phyloP scores from a whole-genome alignment of 2,797 vertebrate species.

The Orestias chungarensis region DNA sequence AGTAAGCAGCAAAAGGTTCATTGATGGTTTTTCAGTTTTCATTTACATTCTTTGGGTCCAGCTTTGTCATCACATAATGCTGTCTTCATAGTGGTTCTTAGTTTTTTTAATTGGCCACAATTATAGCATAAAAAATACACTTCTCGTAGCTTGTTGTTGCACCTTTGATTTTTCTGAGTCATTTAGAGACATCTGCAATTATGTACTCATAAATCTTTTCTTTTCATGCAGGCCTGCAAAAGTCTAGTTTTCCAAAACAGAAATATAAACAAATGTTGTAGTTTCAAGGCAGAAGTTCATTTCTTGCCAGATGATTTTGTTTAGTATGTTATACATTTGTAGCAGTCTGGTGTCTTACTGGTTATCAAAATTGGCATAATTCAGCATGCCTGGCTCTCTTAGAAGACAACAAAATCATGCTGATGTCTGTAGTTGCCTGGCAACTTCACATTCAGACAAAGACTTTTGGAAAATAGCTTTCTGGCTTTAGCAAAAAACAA shows the following conservation, averaged over 20 bases:
- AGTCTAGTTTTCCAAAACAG: neutral
- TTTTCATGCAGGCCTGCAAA: neutral
- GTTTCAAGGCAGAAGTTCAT: too few relatives aligned
- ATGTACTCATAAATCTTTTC: neutral
- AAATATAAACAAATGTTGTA: neutral
- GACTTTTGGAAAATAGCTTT: conserved; percentile 1
- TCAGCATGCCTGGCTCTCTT: neutral
- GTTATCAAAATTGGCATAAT: neutral
- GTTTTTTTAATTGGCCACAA: neutral
- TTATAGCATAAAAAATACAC: neutral
- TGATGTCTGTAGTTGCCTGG: conserved; percentile 8
- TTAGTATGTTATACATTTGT: conserved; percentile 2
- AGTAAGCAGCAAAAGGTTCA: too few relatives aligned
- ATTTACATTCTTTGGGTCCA: neutral
- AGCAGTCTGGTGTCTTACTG: neutral
- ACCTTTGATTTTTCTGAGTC: neutral
- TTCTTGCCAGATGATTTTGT: neutral
- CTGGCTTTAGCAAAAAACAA: neutral
- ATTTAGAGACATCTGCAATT: neutral
- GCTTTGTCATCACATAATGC: neutral
- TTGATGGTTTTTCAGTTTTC: too few relatives aligned
- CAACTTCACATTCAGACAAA: conserved; percentile 8
- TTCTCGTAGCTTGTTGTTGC: neutral
- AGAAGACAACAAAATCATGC: conserved; percentile 8
- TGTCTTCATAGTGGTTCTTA: neutral